phyloP scores from a whole-genome alignment of 2,888 invertebrate species.

The Eudasyphora cyanicolor region DNA sequence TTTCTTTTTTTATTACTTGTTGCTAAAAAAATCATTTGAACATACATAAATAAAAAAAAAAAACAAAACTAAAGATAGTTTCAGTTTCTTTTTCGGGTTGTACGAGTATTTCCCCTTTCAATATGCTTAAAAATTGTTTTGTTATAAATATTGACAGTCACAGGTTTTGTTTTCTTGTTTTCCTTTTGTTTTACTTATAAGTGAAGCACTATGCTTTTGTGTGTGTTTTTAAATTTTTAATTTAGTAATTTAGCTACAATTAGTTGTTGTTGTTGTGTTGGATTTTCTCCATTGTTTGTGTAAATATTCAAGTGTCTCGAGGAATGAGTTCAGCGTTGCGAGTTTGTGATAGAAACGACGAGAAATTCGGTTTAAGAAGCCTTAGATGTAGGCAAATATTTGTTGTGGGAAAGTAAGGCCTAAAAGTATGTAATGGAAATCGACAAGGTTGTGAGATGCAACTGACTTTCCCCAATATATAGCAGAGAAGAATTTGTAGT shows the following conservation, averaged over 20 bases:
- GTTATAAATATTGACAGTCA: constrained; percentile 77
- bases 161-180: constrained; percentile 70
- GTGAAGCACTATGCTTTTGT: constrained; percentile 18
- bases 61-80: constrained; percentile 26
- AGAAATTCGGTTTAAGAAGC: neutral
- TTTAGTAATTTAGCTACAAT: constrained; percentile 62
- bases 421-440: constrained; percentile 12
- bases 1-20: too few relatives aligned
- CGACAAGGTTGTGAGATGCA: too few relatives aligned
- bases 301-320: too few relatives aligned
- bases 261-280: constrained; percentile 37
- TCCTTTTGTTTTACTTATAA: constrained; percentile 43
- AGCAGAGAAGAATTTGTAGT: too few relatives aligned
- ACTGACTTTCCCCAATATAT: too few relatives aligned
- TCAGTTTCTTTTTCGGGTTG: constrained; percentile 33
- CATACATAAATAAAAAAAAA: too few relatives aligned
- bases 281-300: neutral
- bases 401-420: neutral
- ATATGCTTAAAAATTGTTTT: constrained; percentile 57
- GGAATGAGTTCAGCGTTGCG: neutral
- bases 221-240: constrained; percentile 35
- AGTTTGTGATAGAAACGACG: neutral
- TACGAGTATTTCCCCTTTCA: too few relatives aligned
- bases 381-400: neutral
- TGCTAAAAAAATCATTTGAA: constrained; percentile 56